These are phyloP conservation scores for Diabrotica undecimpunctata DNA, from an alignment of 1,140 invertebrate species.

Conservation along the genomic window DNA sequence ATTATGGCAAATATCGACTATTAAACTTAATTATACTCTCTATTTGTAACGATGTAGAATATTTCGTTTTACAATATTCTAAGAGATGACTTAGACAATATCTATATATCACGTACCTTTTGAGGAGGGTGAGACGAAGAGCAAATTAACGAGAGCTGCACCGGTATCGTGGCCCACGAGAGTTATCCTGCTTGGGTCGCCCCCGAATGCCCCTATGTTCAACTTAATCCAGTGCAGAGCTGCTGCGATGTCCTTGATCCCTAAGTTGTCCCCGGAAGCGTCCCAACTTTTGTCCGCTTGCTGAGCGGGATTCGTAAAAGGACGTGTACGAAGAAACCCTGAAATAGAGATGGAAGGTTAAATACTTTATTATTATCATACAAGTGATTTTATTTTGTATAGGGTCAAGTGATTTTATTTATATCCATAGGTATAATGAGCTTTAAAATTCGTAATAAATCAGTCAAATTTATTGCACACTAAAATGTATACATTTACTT, in stretches of 20 bases:
- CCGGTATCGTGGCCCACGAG: slow-evolving; percentile 84
- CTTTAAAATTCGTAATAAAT: too few species aligned
- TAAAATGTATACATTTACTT: too few species aligned
- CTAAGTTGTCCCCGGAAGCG: slow-evolving; percentile 61
- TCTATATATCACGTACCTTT: slow-evolving; percentile 52
- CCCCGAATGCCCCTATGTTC: slow-evolving; percentile 77
- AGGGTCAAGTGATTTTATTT: too few species aligned
- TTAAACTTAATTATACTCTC: too few species aligned
- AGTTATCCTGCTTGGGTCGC: slow-evolving; percentile 75
- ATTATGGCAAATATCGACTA: too few species aligned
- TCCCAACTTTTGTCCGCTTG: slow-evolving; percentile 5
- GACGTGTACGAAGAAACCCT: slow-evolving; percentile 69
- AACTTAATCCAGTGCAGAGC: slow-evolving; percentile 71
- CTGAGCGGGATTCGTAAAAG: slow-evolving; percentile 45
- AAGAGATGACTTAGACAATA: too few species aligned
- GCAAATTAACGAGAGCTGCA: slow-evolving; percentile 79
- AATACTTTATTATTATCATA: too few species aligned
- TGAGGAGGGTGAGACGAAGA: slow-evolving; percentile 70
- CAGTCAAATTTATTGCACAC: too few species aligned
- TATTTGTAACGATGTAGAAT: too few species aligned
- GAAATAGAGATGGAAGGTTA: slow-evolving; percentile 35
- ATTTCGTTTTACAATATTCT: too few species aligned
- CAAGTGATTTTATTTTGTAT: too few species aligned
- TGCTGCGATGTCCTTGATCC: slow-evolving; percentile 70
- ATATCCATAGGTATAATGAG: too few species aligned